Percentiles rank a stretch among this genome's conserved stretches.
Evolutionary conservation across 2,797 vertebrate genomes (phyloP).

Genomic region (Chelon labrosus): DNA sequence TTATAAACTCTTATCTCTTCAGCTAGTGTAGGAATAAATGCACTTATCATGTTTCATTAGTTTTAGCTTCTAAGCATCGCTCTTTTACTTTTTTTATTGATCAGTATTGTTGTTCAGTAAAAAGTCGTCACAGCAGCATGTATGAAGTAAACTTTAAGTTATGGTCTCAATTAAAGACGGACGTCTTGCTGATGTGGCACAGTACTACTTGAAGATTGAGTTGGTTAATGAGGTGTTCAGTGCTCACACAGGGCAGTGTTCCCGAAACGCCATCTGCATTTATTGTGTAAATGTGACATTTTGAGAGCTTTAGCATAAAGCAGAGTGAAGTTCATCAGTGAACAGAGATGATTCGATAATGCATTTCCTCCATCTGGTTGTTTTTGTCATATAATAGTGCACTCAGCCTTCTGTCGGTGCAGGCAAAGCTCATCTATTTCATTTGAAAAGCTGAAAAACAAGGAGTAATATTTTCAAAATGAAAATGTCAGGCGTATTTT

Average conservation of each 20-base stretch:
- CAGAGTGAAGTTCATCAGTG: slow-evolving; percentile 20
- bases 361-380: slow-evolving; percentile 11
- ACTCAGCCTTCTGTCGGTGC: neutral
- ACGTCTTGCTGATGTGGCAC: slow-evolving; percentile 13
- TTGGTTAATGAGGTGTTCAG: slow-evolving; percentile 48
- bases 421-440: neutral
- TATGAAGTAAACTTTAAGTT: slow-evolving; percentile 29
- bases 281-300: slow-evolving; percentile 74
- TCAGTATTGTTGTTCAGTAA: slow-evolving; percentile 10
- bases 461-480: neutral
- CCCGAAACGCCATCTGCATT: slow-evolving; percentile 27
- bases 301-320: slow-evolving; percentile 37
- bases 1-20: slow-evolving; percentile 25
- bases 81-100: slow-evolving; percentile 4
- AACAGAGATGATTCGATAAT: slow-evolving; percentile 13
- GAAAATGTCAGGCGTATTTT: slow-evolving; percentile 15
- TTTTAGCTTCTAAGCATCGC: neutral
- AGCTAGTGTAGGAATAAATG: slow-evolving; percentile 1
- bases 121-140: slow-evolving; percentile 8
- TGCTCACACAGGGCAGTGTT: slow-evolving; percentile 21
- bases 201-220: slow-evolving; percentile 23
- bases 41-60: neutral
- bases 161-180: slow-evolving; percentile 40
- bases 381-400: neutral
- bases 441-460: neutral